Percentiles rank a stretch among this genome's conserved stretches.
Conservation (phyloP, 2,888 invertebrate species). For the Ariolimax columbianus region DNA sequence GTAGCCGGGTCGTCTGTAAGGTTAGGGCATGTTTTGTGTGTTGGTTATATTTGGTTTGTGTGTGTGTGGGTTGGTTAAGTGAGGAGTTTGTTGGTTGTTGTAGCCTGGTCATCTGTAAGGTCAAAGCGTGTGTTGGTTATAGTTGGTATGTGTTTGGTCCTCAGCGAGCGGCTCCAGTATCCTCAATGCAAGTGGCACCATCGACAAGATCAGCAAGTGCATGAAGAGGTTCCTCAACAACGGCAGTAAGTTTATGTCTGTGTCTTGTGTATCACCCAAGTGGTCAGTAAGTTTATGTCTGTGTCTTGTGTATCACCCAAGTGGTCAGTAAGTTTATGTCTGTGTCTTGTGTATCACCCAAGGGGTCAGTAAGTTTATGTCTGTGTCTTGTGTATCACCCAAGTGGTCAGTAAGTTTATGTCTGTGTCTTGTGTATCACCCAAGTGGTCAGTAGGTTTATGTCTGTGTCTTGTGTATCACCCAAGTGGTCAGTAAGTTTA, state of each 20-base stretch:
- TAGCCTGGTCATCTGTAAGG: not conserved
- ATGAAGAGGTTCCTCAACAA: constrained; percentile 60
- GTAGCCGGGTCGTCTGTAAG: not conserved
- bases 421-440: too few species aligned
- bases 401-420: too few species aligned
- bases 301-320: too few species aligned
- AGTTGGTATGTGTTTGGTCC: constrained; percentile 2
- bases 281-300: too few species aligned
- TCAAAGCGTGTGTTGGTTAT: not conserved
- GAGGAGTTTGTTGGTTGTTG: not conserved
- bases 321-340: too few species aligned
- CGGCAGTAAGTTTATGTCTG: constrained; percentile 59
- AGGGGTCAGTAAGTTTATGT: too few species aligned
- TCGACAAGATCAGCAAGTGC: constrained; percentile 59
- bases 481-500: too few species aligned
- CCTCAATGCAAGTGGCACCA: constrained; percentile 58
- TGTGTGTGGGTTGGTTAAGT: not conserved
- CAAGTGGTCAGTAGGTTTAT: too few species aligned
- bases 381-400: too few species aligned
- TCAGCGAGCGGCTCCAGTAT: constrained; percentile 64
- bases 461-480: too few species aligned
- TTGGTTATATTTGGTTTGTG: not conserved
- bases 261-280: too few species aligned
- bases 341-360: too few species aligned
- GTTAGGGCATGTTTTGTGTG: not conserved